Base-by-base conservation (phyloP, 37 sponge, comb jelly and placozoan species). In the Halisarca cf. caerulea region DNA sequence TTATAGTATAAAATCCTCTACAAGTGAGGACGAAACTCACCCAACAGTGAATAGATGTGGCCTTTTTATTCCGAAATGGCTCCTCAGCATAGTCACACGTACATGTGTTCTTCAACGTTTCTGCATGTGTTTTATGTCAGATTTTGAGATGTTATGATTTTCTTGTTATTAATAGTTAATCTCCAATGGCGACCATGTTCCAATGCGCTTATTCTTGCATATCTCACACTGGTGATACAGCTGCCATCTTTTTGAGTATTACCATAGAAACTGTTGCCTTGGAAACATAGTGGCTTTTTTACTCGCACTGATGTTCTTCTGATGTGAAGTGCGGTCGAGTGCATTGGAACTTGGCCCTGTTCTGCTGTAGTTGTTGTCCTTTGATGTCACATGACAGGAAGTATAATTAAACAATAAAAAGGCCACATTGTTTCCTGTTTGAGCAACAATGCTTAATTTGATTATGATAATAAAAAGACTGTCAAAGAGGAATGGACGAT, bases 321-420 rank as follows among this genome's bases (percentile, higher is more conserved):
- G n/a, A n/a, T 30, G 30, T 28, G 30, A 62, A 25, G 36, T 44
- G 45, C 23, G 36, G 77, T 74, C 77, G 41, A 40, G 45, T 44
- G 77, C 77, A 74, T 74, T 74, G 77, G 77, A 74, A 41, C 77
- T 74, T 74, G 77, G 77, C 77, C 24, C n/a, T 1, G 40, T 43
- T 17, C 11, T 47, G 51, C 9, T 47, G 51, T 47, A 11, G 6
- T 47, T 47, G 11, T 47, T 6, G 51, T 11, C 51, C 51, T 14
- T 47, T 11, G 11, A 11, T 34, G 69, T 68, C 69, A 68, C 69
- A 68, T 68, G 69, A 68, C 34, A 68, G 69, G 33, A 68, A 68
- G 69, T 68, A 47, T 6, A 47, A 47, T 14, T 11, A 47, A 47
- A 27, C 7, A 68, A 68, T 68, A 68, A 68, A 30, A 68, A 68